Base-by-base conservation (phyloP, 2,888 invertebrate species). In the Macrosiphum euphorbiae region DNA sequence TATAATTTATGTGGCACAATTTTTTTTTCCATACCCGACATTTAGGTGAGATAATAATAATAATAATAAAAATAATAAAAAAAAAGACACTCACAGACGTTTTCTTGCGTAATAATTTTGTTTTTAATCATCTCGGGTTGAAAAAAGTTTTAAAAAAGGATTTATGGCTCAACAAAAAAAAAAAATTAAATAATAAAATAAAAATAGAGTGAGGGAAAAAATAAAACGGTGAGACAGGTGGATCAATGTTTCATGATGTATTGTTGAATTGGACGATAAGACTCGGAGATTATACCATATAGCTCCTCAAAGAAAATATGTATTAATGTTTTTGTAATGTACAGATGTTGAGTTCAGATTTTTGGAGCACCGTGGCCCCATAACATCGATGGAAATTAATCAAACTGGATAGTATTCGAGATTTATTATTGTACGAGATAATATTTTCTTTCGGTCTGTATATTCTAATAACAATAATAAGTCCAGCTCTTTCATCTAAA, bases 1-100 rank as follows among this genome's bases (percentile, higher is more conserved):
- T 55, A 88, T 88, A 92, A 92, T 92, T 92, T 88, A 88, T 92
- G 78, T 78, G n/a, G 88, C 52, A 78, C 41, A 44, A 92, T 88
- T 92, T 78, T 78, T 91, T 92, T 91, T 92, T 87, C 26, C 26
- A 87, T 44, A 78, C 78, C 88, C 88, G 52, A 52, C 92, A 88
- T 88, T 92, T 88, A 92, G 92, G 88, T 92, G 92, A 92, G 88
- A 92, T 92, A 55, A 92, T 92, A 67, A 86, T 92, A 92, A 87
- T 87, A 92, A 61, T 86, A 91, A 90, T 55, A 88, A 58, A 24
- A 35, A 55, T 58, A 88, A 41, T n/a, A 35, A 84, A 13, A 87
- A 88, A 85, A 92, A 87, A 87, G 87, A 92, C 88, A 92, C 92
- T 92, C 78, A n/a, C 88, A 92, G 92, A 92, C 92, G 88, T 92